Base-by-base conservation (phyloP, 2,888 invertebrate species). In the Hydropsyche betteni region DNA sequence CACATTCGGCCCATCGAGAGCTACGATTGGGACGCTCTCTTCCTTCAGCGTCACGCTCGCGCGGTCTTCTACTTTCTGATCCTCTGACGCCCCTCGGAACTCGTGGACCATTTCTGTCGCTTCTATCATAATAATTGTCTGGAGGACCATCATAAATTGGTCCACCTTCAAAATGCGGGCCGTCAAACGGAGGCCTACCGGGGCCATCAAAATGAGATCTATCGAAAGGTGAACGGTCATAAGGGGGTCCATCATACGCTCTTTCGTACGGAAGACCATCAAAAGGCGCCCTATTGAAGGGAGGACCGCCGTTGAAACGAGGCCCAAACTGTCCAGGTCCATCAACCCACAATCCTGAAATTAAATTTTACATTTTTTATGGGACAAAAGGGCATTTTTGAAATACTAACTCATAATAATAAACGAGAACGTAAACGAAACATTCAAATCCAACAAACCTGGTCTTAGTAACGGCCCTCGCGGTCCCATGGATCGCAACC, bases 121-220 rank as follows among this genome's bases (percentile, higher is more conserved):
- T 83, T 44, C 87, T 82, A 33, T 87, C 86, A 80, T 85, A 87
- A 82, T 83, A 86, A 53, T 86, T 86, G 0, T 86, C 84, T 80
- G 78, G 74, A 81, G 80, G 81, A 5, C 81, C 81, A 61, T 80
- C 80, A 69, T 81, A 82, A 73, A 81, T 80, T 24, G 83, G 82
- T 58, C 80, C 80, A 68, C 81, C 81, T 61, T 80, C 82, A 16
- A 81, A 82, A n/a, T 82, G 83, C 6, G 82, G 80, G 80, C 81
- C 83, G 4, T 84, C 82, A 75, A 84, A 85, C 0, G 82, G 81
- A 0, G 84, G 84, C 71, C 80, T 5, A 78, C 78, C 72, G 80
- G 81, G 77, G 80, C 84, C 50, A 61, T 75, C 72, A 75, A 68
- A 75, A 44, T 74, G 74, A 12, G 81, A 80, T 24, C 79, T 78